Evolutionary conservation across 2,888 invertebrate genomes (phyloP), one percentile per base, ranked within the genome.

Genomic region (Cylindroiulus punctatus): DNA sequence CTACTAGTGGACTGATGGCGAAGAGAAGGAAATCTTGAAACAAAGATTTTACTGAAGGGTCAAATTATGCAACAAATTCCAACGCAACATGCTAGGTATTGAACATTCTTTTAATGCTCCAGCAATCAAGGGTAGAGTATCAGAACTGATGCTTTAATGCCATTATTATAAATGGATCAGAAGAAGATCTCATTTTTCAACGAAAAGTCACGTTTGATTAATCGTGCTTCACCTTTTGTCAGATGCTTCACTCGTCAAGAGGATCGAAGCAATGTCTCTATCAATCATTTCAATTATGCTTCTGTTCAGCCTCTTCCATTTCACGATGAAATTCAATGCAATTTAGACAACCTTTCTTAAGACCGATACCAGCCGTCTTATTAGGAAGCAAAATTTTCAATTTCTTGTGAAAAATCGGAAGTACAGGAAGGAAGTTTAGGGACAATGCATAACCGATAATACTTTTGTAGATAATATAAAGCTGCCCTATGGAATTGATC

Each of bases 211-310:
- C 3, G 14, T 19, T 1, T 52, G 52, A 52, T 52, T 52, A 52
- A 52, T 52, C 14, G 14, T 52, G n/a, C 52, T 52, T 52, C 19
- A 52, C 19, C 52, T 52, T n/a, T n/a, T 52, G n/a, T 52, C 52
- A 52, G 52, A 19, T n/a, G 52, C 52, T 52, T 52, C 52, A 52
- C 52, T 52, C n/a, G 52, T 52, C 52, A 52, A 8, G n/a, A 52
- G n/a, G 44, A 12, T n/a, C n/a, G 52, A n/a, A 47, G 52, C 10
- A 52, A 52, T n/a, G 52, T 52, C 52, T 52, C 52, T 52, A 52
- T 52, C n/a, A 52, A 52, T 52, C 52, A 52, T 52, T 52, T 52
- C 52, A 52, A 52, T 52, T n/a, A 52, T n/a, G n/a, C 52, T n/a
- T n/a, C 19, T n/a, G 14, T 52, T 52, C 52, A 19, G 52, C n/a